Percentiles rank a stretch among this genome's conserved stretches.
Conservation (phyloP, 2,113 vertebrate species). For the Elaphurus davidianus region DNA sequence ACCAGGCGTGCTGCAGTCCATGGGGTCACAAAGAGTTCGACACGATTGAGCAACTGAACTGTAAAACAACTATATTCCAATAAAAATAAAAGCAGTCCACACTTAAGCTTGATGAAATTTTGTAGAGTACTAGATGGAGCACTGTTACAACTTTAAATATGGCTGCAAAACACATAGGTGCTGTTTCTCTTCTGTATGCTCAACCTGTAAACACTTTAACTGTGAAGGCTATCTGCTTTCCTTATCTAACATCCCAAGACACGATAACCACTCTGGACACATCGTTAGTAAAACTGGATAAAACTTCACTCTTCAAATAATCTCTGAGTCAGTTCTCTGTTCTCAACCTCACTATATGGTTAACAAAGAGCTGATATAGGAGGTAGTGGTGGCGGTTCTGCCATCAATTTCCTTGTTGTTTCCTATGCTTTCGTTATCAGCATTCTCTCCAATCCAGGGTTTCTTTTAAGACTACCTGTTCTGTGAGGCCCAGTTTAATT, state of each 20-base stretch:
- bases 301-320: background rate
- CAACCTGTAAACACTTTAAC: background rate
- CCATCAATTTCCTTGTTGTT: fast-evolving
- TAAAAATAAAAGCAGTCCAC: background rate
- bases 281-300: background rate
- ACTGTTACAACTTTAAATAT: background rate
- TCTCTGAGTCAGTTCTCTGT: background rate
- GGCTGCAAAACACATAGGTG: background rate
- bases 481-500: background rate
- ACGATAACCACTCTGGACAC: background rate
- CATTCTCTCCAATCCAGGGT: background rate
- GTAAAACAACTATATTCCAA: background rate
- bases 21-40: background rate
- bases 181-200: background rate
- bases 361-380: background rate
- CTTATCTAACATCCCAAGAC: background rate
- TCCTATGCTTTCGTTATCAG: background rate
- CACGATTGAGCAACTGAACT: background rate
- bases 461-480: background rate
- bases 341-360: fast-evolving
- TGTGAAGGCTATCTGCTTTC: background rate
- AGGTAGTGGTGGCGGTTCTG: background rate
- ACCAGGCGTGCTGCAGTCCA: background rate
- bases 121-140: background rate
- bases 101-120: background rate